Conservation (phyloP, 92 coral and sea anemone species). For the Umimayanthus kanabou region DNA sequence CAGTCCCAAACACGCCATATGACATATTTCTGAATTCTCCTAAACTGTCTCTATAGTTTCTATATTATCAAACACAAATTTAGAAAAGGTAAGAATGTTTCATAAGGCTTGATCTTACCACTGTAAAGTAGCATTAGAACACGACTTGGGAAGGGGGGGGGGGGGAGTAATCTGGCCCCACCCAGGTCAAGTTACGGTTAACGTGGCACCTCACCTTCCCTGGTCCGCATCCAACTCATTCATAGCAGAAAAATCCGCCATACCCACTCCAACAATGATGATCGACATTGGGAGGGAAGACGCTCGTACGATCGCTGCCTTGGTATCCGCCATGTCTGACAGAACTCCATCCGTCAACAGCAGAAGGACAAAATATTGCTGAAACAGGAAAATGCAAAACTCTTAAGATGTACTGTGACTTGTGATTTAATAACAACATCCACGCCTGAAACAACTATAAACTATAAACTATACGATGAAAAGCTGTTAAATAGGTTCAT, state of each 20-base stretch:
- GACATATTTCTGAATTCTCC: too few relatives aligned
- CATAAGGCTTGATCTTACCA: too few relatives aligned
- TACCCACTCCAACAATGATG: constrained; percentile 94
- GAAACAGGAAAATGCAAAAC: too few relatives aligned
- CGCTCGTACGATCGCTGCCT: constrained; percentile 84
- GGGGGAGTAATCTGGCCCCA: too few relatives aligned
- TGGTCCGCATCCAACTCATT: constrained; percentile 96
- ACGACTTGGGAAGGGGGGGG: too few relatives aligned
- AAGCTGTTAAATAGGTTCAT: too few relatives aligned
- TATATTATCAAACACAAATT: too few relatives aligned
- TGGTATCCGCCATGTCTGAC: constrained; percentile 95
- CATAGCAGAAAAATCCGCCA: constrained; percentile 90
- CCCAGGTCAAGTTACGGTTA: background rate
- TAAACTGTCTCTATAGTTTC: too few relatives aligned
- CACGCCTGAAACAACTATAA: background rate
- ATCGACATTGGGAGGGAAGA: constrained; percentile 95
- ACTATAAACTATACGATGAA: constrained; percentile 6
- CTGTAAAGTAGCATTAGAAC: too few relatives aligned
- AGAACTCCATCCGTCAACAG: constrained; percentile 94
- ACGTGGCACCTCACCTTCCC: constrained; percentile 68
- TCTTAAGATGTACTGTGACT: constrained; percentile 50
- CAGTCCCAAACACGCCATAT: too few relatives aligned
- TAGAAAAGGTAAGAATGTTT: too few relatives aligned
- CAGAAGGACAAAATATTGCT: constrained; percentile 32
- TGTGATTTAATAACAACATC: constrained; percentile 59